These are phyloP conservation scores for Ellobius talpinus DNA, from an alignment of 2,113 vertebrate species.

Conservation along the genomic window DNA sequence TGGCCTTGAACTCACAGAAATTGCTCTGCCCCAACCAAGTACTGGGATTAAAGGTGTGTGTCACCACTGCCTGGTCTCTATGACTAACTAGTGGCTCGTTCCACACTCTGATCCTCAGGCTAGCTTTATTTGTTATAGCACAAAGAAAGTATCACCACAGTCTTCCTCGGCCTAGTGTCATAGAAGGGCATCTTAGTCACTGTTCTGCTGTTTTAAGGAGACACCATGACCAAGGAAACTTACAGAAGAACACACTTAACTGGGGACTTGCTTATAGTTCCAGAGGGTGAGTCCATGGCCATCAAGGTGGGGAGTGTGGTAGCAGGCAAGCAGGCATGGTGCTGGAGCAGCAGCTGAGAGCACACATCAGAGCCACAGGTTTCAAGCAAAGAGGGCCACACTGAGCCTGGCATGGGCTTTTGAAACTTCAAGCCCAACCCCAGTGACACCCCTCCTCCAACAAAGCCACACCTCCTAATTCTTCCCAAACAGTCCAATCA, in stretches of 20 bases:
- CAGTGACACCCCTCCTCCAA: too few relatives aligned
- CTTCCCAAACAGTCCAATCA: too few relatives aligned
- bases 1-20: too few relatives aligned
- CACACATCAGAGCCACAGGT: not conserved
- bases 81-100: too few relatives aligned
- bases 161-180: not conserved
- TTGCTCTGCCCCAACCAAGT: too few relatives aligned
- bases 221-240: not conserved
- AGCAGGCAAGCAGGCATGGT: not conserved
- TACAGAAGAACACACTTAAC: not conserved
- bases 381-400: not conserved
- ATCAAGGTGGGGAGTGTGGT: not conserved
- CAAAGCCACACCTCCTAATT: too few relatives aligned
- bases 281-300: not conserved
- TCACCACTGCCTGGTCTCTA: too few relatives aligned
- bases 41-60: too few relatives aligned
- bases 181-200: not conserved
- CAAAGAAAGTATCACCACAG: too few relatives aligned
- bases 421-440: not conserved
- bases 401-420: not conserved
- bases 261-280: not conserved
- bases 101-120: too few relatives aligned
- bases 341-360: not conserved
- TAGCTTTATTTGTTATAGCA: too few relatives aligned
- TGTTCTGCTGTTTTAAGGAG: not conserved